phyloP scores from a whole-genome alignment of 2,113 vertebrate genomes.

The Malurus cyaneus region DNA sequence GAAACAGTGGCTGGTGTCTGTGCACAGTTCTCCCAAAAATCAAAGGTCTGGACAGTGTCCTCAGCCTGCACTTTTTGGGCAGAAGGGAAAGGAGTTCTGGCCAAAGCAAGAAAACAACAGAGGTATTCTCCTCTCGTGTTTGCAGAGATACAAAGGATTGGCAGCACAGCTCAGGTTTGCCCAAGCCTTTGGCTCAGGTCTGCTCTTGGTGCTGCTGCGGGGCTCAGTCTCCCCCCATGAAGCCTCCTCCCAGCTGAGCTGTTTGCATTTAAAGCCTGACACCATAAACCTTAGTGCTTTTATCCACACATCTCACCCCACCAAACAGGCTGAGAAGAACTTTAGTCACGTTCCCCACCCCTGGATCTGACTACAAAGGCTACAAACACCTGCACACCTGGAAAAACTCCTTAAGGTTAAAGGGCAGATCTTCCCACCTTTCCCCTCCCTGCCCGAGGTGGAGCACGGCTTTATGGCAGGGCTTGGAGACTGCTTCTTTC shows the following conservation, averaged over 20 bases:
- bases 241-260: background rate
- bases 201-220: background rate
- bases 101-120: background rate
- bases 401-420: background rate
- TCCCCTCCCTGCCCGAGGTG: background rate
- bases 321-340: background rate
- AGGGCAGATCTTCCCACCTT: background rate
- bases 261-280: background rate
- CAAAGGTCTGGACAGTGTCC: background rate
- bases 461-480: fast-evolving
- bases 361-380: background rate
- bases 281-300: fast-evolving
- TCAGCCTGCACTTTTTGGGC: background rate
- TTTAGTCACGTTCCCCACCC: background rate
- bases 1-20: fast-evolving
- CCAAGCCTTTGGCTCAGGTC: background rate
- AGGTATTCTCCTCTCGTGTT: background rate
- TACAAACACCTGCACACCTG: background rate
- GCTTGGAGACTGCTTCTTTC: background rate
- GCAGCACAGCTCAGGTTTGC: background rate
- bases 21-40: background rate
- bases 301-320: fast-evolving
- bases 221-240: background rate
- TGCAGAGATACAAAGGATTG: background rate
- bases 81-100: background rate